Percentiles rank a stretch among this genome's conserved stretches.
phyloP scores from a whole-genome alignment of 2,888 invertebrate genomes.

The Drosophila mimica region DNA sequence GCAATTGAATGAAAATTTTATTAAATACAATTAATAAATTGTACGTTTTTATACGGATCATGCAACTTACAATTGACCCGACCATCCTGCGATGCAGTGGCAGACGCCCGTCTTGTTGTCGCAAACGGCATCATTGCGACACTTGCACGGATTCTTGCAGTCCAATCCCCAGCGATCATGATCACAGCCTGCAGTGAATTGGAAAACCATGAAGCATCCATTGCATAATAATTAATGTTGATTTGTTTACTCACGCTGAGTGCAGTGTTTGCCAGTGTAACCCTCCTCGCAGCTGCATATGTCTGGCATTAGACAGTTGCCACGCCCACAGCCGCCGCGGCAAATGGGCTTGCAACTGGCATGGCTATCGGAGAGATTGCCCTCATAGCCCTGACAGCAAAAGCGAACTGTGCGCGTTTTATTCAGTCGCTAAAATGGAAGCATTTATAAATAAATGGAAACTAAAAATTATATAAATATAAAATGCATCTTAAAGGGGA shows the following conservation, averaged over 20 bases:
- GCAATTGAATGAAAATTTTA: neutral
- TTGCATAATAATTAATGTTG: neutral
- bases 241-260: slow-evolving; percentile 76
- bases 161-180: slow-evolving; percentile 90
- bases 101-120: slow-evolving; percentile 88
- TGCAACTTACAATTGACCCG: slow-evolving; percentile 88
- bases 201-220: neutral
- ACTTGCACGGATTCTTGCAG: slow-evolving; percentile 89
- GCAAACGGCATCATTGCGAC: slow-evolving; percentile 88
- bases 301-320: slow-evolving; percentile 87
- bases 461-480: neutral
- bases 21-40: neutral
- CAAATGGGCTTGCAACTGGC: slow-evolving; percentile 85
- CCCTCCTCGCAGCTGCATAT: slow-evolving; percentile 87
- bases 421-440: slow-evolving; percentile 88
- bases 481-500: neutral
- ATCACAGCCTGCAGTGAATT: slow-evolving; percentile 87
- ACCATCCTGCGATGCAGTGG: slow-evolving; percentile 89
- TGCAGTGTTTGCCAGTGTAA: slow-evolving; percentile 83
- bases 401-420: slow-evolving; percentile 88
- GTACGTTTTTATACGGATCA: neutral
- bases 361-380: slow-evolving; percentile 85
- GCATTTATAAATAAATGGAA: neutral
- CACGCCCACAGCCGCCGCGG: slow-evolving; percentile 84
- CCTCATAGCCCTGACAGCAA: slow-evolving; percentile 91